Evolutionary conservation across 1,140 invertebrate species (phyloP), one percentile per base, ranked within the genome.

Genomic region (Pomacea maculata): DNA sequence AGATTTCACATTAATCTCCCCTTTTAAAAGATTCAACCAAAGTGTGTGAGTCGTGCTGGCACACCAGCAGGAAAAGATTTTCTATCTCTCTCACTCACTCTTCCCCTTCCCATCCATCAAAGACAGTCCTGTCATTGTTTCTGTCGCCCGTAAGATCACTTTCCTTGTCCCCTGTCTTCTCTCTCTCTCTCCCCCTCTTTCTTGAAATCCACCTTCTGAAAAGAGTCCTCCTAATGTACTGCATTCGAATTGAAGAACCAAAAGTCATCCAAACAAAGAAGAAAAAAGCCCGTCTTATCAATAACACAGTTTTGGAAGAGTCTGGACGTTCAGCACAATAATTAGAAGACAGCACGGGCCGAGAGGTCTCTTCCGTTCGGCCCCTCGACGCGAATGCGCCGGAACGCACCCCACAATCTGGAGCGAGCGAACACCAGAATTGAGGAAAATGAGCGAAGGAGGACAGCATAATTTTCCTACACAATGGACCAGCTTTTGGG

Each of bases 401-500:
- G 21, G 57, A 55, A 75, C 52, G 25, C 73, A 75, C 10, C 73
- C 54, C 73, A n/a, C 55, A 75, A 75, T 57, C 73, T 75, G 15
- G 45, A 9, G 52, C 21, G 17, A 17, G 17, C 8, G 34, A 29
- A 17, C 14, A 54, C 17, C 19, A 12, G 73, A 54, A 75, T 54
- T 19, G 25, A 75, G 73, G 54, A 75, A 54, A 54, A 21, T 34
- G 15, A 61, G 57, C 57, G n/a, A 21, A 29, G 73, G 5, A 52
- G 52, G 19, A n/a, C 52, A 75, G 15, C n/a, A 57, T 75, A 54
- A 75, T 75, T 73, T 75, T 54, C 54, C 73, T 55, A 57, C 73
- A 75, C 73, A 75, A 75, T 75, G 52, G 73, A 52, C 73, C n/a
- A 57, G 54, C 73, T 75, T 75, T 54, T n/a, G 67, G 34, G 67